Evolutionary conservation across 2,797 vertebrate species (phyloP).

Genomic region (Triplophysa bombifrons): DNA sequence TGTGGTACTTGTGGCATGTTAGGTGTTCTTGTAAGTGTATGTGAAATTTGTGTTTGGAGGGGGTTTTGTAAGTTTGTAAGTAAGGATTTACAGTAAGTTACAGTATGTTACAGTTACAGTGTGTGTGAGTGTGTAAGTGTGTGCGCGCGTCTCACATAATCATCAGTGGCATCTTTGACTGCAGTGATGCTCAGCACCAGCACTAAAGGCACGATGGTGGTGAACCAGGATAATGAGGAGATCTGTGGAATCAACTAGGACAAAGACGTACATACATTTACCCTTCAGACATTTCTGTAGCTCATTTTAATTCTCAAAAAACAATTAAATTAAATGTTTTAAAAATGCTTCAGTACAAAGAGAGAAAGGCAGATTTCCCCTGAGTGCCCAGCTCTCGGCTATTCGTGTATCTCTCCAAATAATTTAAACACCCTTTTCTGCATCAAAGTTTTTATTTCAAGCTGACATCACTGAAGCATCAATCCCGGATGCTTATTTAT

Average conservation of each 20-base stretch:
- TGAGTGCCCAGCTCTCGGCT: neutral
- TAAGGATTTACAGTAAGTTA: slow-evolving; percentile 12
- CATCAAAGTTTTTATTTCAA: neutral
- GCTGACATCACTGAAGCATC: neutral
- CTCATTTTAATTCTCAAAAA: neutral
- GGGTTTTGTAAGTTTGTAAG: neutral
- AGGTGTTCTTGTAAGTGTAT: neutral
- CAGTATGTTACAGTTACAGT: neutral
- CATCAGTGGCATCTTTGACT: slow-evolving; percentile 94
- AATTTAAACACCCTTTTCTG: neutral
- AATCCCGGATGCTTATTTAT: neutral
- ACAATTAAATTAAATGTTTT: neutral
- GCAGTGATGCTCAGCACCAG: slow-evolving; percentile 95
- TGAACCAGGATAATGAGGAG: slow-evolving; percentile 96
- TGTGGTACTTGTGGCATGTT: neutral
- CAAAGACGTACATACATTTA: slow-evolving; percentile 16
- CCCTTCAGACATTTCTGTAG: neutral
- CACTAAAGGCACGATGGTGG: slow-evolving; percentile 98
- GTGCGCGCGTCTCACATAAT: slow-evolving; percentile 83
- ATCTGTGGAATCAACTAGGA: slow-evolving; percentile 92
- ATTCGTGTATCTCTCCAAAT: neutral
- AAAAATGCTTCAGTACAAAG: neutral
- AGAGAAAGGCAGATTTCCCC: neutral
- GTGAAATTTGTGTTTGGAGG: neutral
- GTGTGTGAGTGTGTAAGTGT: neutral